Percentiles rank a stretch among this genome's conserved stretches.
Evolutionary conservation across 1,140 invertebrate species (phyloP).

Genomic region (Cecropterus lyciades): DNA sequence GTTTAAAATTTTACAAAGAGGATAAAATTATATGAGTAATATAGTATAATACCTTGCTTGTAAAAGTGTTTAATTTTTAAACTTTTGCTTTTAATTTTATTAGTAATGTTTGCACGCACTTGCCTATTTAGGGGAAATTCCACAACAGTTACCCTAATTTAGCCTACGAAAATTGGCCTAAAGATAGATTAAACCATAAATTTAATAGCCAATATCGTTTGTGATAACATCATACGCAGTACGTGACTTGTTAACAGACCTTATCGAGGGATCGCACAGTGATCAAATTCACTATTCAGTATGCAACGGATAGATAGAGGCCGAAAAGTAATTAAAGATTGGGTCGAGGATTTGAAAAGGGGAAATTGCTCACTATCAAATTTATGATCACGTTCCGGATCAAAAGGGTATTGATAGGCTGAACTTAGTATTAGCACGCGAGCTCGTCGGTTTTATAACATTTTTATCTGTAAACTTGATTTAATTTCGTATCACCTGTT

Average conservation of each 20-base stretch:
- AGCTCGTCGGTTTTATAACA: no score
- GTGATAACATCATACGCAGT: conserved; percentile 23
- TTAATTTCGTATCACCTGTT: no score
- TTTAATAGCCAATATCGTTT: conserved; percentile 4
- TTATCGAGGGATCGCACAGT: conserved; percentile 22
- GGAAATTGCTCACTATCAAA: conserved; percentile 39
- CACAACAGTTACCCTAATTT: no score
- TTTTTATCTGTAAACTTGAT: no score
- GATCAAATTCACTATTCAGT: conserved; percentile 34
- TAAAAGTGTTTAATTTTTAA: no score
- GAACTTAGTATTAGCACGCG: conserved; percentile 10
- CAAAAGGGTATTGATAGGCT: conserved; percentile 23
- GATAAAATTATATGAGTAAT: no score
- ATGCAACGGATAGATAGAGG: conserved; percentile 20
- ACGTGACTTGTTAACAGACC: conserved; percentile 27
- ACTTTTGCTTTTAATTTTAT: no score
- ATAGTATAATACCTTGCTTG: no score
- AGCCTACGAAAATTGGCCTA: background rate
- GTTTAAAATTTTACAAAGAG: background rate
- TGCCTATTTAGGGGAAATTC: no score
- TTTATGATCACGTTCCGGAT: conserved; percentile 30
- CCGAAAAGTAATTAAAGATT: conserved; percentile 32
- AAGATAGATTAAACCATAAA: conserved; percentile 1
- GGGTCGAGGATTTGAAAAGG: conserved; percentile 37
- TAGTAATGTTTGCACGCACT: no score